Evolutionary conservation across 2,888 invertebrate genomes (phyloP).

Genomic region (Phyllotreta striolata): DNA sequence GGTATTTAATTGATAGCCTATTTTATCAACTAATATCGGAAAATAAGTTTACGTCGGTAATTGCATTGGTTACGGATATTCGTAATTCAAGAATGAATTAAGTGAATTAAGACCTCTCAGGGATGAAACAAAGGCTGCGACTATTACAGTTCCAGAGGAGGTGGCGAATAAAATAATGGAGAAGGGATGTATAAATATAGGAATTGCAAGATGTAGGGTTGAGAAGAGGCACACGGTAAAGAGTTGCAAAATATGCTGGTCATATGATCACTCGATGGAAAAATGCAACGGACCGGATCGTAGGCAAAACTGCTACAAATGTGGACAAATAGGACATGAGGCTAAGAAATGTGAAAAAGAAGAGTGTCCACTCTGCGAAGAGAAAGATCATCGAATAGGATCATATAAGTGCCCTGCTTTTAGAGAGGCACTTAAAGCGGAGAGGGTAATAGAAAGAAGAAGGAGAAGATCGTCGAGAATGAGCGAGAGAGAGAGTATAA

Average conservation of each 20-base stretch:
- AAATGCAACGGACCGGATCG: slow-evolving; percentile 8
- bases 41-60: no score
- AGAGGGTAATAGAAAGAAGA: no score
- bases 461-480: no score
- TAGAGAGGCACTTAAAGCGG: slow-evolving; percentile 1
- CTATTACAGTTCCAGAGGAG: background rate
- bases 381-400: slow-evolving; percentile 3
- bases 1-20: no score
- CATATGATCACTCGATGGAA: background rate
- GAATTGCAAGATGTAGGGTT: background rate
- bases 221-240: background rate
- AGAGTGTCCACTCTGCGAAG: background rate
- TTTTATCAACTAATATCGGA: no score
- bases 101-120: slow-evolving; percentile 3
- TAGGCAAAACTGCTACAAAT: background rate
- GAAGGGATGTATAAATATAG: background rate
- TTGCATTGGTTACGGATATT: no score
- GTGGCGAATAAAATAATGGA: background rate
- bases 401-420: slow-evolving; percentile 9
- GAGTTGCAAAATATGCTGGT: slow-evolving; percentile 5
- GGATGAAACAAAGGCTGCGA: background rate
- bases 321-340: slow-evolving; percentile 1
- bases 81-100: no score
- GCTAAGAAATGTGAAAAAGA: background rate
- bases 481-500: no score